Conservation (phyloP, 53 echinoderm and acorn worm species). For the Echinometra lucunter region DNA sequence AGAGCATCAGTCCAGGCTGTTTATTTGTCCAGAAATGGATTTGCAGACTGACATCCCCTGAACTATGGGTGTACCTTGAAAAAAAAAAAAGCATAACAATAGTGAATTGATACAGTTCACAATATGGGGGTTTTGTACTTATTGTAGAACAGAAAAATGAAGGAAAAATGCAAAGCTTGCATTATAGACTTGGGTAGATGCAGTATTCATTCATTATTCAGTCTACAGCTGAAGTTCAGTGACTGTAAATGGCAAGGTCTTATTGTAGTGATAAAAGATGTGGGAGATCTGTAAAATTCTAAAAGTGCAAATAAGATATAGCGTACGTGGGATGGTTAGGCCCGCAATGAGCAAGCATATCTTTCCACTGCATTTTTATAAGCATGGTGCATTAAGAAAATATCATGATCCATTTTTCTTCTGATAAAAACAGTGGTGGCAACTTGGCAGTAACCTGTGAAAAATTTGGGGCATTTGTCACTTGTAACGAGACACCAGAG, state of each 20-base stretch:
- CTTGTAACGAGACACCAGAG: background rate
- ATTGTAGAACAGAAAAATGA: background rate
- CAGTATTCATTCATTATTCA: background rate
- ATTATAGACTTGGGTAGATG: background rate
- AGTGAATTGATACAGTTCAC: background rate
- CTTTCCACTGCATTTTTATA: background rate
- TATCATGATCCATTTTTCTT: background rate
- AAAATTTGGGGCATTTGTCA: background rate
- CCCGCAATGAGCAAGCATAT: background rate
- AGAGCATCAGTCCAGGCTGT: background rate
- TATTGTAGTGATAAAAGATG: background rate
- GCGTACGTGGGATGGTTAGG: background rate
- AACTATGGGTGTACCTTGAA: background rate
- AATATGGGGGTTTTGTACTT: background rate
- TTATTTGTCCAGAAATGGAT: background rate
- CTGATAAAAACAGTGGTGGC: background rate
- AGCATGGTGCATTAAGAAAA: background rate
- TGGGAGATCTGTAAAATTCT: background rate
- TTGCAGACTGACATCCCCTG: background rate
- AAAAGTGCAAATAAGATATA: background rate
- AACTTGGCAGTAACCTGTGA: background rate
- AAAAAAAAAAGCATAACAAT: background rate
- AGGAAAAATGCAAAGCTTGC: constrained; percentile 1
- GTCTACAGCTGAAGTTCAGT: background rate
- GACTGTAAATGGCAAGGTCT: background rate